Conservation (phyloP, 2,797 vertebrate genomes). For the Parambassis ranga region DNA sequence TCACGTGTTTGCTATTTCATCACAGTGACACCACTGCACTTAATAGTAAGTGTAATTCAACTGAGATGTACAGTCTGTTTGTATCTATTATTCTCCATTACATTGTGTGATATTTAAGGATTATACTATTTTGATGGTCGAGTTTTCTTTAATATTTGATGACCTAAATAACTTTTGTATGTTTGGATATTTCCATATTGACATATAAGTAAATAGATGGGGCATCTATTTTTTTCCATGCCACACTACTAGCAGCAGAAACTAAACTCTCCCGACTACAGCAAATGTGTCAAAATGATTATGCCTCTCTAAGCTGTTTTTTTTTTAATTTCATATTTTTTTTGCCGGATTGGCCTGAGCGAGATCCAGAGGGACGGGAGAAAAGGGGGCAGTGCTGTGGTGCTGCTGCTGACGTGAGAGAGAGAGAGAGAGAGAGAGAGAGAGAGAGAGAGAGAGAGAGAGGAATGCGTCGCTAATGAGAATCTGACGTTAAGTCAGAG, state of each 20-base stretch:
- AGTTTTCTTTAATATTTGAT: too few relatives aligned
- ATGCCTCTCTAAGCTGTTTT: conserved; percentile 21
- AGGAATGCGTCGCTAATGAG: conserved; percentile 77
- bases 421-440: conserved; percentile 40
- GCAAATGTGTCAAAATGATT: conserved; percentile 39
- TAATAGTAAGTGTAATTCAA: neutral
- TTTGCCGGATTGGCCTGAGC: conserved; percentile 4
- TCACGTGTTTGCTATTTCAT: neutral
- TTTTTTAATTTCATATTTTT: neutral
- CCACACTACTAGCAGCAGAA: neutral
- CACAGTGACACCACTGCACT: conserved; percentile 10
- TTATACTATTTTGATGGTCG: too few relatives aligned
- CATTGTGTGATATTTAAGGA: neutral
- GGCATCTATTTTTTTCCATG: neutral
- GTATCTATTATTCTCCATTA: neutral
- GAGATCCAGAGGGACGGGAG: conserved; percentile 26
- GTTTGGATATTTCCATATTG: too few relatives aligned
- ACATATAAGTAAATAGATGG: too few relatives aligned
- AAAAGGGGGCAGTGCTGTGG: conserved; percentile 49
- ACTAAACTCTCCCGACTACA: neutral
- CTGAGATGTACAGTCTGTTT: neutral
- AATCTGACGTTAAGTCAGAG: conserved; percentile 49
- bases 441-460: conserved; percentile 57
- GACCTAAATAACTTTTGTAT: too few relatives aligned
- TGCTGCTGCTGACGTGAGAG: conserved; percentile 57